Conservation (phyloP, 2,888 invertebrate species). For the Muscina levida region DNA sequence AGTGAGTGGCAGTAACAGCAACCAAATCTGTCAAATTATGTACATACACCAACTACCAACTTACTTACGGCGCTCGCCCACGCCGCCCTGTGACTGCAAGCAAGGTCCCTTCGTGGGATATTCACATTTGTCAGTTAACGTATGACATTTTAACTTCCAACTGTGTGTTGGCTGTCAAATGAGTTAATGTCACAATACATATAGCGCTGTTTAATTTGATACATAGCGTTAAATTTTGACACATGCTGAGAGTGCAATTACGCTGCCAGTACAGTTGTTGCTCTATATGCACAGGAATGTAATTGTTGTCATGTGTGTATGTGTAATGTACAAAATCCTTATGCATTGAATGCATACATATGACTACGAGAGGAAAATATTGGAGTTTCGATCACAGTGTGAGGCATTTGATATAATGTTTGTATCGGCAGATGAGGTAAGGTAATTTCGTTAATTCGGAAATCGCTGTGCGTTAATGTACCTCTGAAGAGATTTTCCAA, state of each 20-base stretch:
- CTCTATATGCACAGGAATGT: no score
- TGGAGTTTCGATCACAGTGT: no score
- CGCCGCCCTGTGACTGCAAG: no score
- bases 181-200: slow-evolving; percentile 76
- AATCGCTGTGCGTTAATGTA: no score
- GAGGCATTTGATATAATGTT: no score
- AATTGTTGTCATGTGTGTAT: no score
- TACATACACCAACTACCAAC: slow-evolving; percentile 4
- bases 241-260: slow-evolving; percentile 65
- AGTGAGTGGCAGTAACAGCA: slow-evolving; percentile 51
- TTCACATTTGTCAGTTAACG: slow-evolving; percentile 36
- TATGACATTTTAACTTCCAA: slow-evolving; percentile 65
- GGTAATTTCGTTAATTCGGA: no score
- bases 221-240: slow-evolving; percentile 66
- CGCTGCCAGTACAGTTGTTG: slow-evolving; percentile 9
- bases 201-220: slow-evolving; percentile 73
- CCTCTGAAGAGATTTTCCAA: no score
- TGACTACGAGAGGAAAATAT: no score
- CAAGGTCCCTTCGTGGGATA: not conserved
- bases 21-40: slow-evolving; percentile 62
- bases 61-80: not conserved
- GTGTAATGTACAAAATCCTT: no score
- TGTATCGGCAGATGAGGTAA: no score
- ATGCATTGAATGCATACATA: no score
- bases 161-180: slow-evolving; percentile 74